These are phyloP conservation scores for Podarcis muralis DNA, from an alignment of 2,113 vertebrate genomes.

Conservation along the genomic window DNA sequence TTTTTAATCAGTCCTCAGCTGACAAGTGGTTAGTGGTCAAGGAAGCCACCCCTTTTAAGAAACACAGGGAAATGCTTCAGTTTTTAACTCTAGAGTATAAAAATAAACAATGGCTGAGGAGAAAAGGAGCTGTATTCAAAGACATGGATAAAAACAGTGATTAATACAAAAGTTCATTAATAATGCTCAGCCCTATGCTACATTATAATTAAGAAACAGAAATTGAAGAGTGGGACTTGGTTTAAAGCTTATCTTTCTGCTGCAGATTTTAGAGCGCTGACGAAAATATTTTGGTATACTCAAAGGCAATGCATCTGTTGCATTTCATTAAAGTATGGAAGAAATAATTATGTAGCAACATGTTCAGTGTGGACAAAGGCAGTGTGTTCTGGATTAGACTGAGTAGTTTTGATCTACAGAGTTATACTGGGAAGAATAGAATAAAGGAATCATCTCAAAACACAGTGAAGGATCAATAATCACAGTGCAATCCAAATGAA, in stretches of 20 bases:
- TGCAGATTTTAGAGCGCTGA: conserved; percentile 37
- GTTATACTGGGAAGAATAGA: background rate
- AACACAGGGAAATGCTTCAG: background rate
- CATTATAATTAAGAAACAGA: conserved; percentile 22
- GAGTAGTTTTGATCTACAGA: background rate
- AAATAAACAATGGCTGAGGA: conserved; percentile 23
- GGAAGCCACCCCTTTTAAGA: background rate
- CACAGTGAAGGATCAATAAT: background rate
- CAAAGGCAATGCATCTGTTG: background rate
- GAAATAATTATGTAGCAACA: background rate
- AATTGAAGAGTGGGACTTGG: background rate
- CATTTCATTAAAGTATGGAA: background rate
- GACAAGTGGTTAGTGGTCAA: background rate
- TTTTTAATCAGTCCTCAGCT: conserved; percentile 7
- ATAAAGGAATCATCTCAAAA: background rate
- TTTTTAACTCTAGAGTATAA: background rate
- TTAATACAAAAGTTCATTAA: conserved; percentile 26
- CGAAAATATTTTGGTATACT: conserved; percentile 5
- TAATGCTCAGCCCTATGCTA: background rate
- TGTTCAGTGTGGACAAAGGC: background rate
- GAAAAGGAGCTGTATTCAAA: background rate
- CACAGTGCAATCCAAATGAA: background rate
- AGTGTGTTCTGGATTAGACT: background rate
- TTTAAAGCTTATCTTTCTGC: conserved; percentile 11
- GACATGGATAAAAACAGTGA: background rate